Percentiles rank a stretch among this genome's conserved stretches.
These are phyloP conservation scores for Agapornis canus DNA, from an alignment of 2,797 vertebrate genomes.

Conservation along the genomic window DNA sequence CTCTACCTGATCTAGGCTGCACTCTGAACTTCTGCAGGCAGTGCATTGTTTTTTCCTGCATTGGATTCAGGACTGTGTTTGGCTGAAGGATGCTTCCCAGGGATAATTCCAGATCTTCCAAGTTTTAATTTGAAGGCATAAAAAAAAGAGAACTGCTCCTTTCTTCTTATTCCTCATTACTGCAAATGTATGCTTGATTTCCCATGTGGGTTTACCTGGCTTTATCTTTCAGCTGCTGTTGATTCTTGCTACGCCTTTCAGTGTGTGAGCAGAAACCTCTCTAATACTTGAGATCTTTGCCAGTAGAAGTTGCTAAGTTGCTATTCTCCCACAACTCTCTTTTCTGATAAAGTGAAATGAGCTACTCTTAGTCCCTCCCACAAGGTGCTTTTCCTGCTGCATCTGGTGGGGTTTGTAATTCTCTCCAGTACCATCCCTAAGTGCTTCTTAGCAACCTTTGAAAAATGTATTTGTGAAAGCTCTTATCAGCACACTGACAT, in stretches of 20 bases:
- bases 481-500: not conserved
- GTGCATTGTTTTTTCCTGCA: not conserved
- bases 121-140: not conserved
- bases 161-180: not conserved
- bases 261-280: not conserved
- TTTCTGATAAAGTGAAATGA: not conserved
- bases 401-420: constrained; percentile 11
- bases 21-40: not conserved
- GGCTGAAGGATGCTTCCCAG: not conserved
- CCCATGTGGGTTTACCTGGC: not conserved
- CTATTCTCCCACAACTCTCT: not conserved
- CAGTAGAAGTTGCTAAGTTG: constrained; percentile 12
- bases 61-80: not conserved
- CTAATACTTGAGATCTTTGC: constrained; percentile 7
- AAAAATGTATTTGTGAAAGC: constrained; percentile 13
- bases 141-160: rapidly evolving
- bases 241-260: not conserved
- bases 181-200: constrained; percentile 10
- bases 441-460: constrained; percentile 41
- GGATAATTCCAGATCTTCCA: not conserved
- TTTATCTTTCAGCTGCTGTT: constrained; percentile 13
- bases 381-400: not conserved
- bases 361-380: constrained; percentile 19
- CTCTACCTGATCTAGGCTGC: not conserved
- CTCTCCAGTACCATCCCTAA: constrained; percentile 17